Base-by-base conservation (phyloP, 2,888 invertebrate species). In the Drosophila melanocephala region DNA sequence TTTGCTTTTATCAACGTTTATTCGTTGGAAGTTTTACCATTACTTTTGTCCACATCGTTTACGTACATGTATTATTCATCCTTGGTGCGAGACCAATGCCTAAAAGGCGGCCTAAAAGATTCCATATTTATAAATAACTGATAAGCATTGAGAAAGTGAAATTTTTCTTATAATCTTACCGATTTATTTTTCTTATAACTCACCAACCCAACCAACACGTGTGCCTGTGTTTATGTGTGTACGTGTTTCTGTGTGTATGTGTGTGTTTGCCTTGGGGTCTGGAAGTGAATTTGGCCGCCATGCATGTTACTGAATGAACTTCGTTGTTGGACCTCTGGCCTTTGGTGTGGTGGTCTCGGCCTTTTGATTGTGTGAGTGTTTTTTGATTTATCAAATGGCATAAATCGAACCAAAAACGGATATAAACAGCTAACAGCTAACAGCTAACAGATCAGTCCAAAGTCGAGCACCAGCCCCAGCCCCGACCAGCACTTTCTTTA, bases 401-500 rank as follows among this genome's bases (percentile, higher is more conserved):
- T 88, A 87, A 88, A 88, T 90, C 88, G 84, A 76, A 68, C 77
- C 81, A 83, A 88, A 88, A 88, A 88, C 88, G 89, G 90, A 88
- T 90, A 83, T 85, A 81, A 83, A 57, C 81, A 83, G 79, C 88
- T 72, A 77, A 75, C 52, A 73, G 74, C 75, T 72, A 42, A 42
- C 22, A 47, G 47, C 26, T 16, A 47, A 47, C 47, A 67, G 60
- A 71, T 60, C 67, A 58, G 67, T 69, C 62, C 79, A 73, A 80
- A 81, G 80, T 79, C 83, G 77, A 87, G 72, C 82, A 83, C 58
- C 66, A 51, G 47, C 9, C 47, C 26, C 47, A 26, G 47, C 47
- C 47, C 51, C 51, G 14, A 30, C 39, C 57, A 75, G 69, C 89
- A 87, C 86, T 87, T 89, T 87, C 86, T 87, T 89, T 59, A 72